Evolutionary conservation across 1,140 invertebrate species (phyloP).

Genomic region (Cydia strobilella): DNA sequence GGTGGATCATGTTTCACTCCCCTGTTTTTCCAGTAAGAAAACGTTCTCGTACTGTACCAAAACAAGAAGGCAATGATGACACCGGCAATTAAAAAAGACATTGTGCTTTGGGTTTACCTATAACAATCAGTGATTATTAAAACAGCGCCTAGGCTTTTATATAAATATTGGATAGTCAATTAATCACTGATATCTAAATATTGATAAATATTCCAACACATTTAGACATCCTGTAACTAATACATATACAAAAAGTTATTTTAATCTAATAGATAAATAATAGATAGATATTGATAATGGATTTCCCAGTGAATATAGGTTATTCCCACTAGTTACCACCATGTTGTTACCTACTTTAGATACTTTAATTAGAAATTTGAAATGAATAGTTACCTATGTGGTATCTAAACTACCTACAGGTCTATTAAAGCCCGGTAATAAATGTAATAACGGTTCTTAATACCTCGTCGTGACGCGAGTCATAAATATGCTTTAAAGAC

Average conservation of each 20-base stretch:
- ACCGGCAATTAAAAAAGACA: background rate
- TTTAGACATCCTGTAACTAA: background rate
- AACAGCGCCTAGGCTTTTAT: background rate
- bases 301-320: too few relatives aligned
- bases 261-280: background rate
- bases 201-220: conserved; percentile 1
- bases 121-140: background rate
- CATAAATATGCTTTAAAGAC: too few relatives aligned
- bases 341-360: too few relatives aligned
- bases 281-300: background rate
- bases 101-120: background rate
- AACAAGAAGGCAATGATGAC: background rate
- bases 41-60: conserved; percentile 3
- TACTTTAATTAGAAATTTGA: too few relatives aligned
- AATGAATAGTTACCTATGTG: too few relatives aligned
- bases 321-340: too few relatives aligned
- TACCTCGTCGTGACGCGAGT: too few relatives aligned
- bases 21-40: conserved; percentile 10
- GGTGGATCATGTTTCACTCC: conserved; percentile 9
- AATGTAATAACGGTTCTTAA: too few relatives aligned
- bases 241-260: background rate
- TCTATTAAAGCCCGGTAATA: too few relatives aligned
- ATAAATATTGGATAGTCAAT: background rate
- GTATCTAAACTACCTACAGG: too few relatives aligned
- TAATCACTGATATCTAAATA: conserved; percentile 14